phyloP scores from a whole-genome alignment of 2,113 vertebrate species.

The Conger conger region DNA sequence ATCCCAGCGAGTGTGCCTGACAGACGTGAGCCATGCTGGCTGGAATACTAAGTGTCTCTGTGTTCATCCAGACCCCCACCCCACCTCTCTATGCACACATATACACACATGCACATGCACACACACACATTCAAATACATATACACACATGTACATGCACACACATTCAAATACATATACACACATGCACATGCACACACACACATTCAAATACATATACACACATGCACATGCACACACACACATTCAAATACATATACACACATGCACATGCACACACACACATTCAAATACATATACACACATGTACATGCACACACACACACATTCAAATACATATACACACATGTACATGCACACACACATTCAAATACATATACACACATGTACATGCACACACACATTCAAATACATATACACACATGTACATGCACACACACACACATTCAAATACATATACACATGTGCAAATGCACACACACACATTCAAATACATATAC shows the following conservation, averaged over 20 bases:
- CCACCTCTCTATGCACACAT: conserved; percentile 17
- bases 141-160: no score
- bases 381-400: conserved; percentile 18
- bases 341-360: background rate
- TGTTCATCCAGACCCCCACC: conserved; percentile 45
- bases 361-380: no score
- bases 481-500: background rate
- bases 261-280: background rate
- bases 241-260: conserved; percentile 52
- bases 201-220: background rate
- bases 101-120: conserved; percentile 8
- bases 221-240: conserved; percentile 20
- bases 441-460: background rate
- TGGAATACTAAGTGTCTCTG: conserved; percentile 61
- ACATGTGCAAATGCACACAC: background rate
- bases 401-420: conserved; percentile 51
- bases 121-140: no score
- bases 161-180: no score
- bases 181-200: background rate
- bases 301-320: background rate
- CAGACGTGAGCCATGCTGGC: conserved; percentile 48
- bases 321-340: background rate
- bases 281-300: background rate
- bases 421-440: background rate
- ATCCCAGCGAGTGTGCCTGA: conserved; percentile 59